Conservation (phyloP, 2,113 vertebrate species). For the Tetraodon nigroviridis region DNA sequence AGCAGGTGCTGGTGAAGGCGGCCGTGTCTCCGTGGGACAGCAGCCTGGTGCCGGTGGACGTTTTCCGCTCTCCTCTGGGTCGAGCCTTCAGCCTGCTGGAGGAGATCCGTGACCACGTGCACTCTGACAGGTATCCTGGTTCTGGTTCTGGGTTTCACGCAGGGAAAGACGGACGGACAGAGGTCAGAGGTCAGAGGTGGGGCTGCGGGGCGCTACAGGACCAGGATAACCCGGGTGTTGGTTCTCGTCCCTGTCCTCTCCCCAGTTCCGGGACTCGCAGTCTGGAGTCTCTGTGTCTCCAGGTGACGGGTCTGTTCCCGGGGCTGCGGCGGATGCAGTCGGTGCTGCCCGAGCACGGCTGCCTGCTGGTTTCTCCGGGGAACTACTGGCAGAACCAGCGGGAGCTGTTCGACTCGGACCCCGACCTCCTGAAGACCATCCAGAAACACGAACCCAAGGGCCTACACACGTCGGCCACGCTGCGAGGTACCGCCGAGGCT, state of each 20-base stretch:
- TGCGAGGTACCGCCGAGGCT: conserved; percentile 78
- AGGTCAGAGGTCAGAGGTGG: neutral
- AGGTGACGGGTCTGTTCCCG: conserved; percentile 90
- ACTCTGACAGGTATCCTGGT: conserved; percentile 81
- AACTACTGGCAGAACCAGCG: conserved; percentile 98
- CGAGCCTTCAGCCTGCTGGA: conserved; percentile 90
- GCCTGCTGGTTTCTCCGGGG: conserved; percentile 89
- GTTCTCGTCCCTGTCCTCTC: neutral
- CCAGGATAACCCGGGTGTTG: neutral
- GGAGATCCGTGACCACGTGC: conserved; percentile 90
- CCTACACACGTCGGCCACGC: conserved; percentile 89
- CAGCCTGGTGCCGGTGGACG: conserved; percentile 87
- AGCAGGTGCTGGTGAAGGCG: conserved; percentile 95
- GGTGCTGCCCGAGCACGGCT: conserved; percentile 91
- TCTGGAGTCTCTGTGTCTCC: conserved; percentile 89
- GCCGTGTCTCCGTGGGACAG: conserved; percentile 94
- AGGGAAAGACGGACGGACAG: neutral
- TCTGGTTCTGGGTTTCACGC: too few relatives aligned
- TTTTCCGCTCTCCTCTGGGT: conserved; percentile 88
- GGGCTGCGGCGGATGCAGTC: conserved; percentile 83
- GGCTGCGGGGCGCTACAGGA: too few relatives aligned
- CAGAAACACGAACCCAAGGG: conserved; percentile 96
- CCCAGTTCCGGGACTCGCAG: conserved; percentile 78
- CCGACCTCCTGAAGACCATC: conserved; percentile 89
- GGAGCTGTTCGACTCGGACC: conserved; percentile 86